Evolutionary conservation across 1,140 invertebrate genomes (phyloP), one percentile per base, ranked within the genome.

Genomic region (Zaprionus inermis): DNA sequence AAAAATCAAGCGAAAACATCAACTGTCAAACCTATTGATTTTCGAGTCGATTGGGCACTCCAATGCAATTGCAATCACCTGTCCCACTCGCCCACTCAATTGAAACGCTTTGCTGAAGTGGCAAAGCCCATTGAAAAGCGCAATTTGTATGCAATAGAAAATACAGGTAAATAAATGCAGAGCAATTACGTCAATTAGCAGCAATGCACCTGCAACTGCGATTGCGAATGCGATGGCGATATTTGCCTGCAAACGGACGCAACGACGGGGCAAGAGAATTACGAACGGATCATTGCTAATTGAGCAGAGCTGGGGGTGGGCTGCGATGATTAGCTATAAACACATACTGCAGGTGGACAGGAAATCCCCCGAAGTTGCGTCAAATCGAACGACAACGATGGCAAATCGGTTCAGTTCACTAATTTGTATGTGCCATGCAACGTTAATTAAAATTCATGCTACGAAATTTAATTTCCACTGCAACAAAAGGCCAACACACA

Each of bases 391-490:
- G 24, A 24, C 28, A 61, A 20, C 30, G 14, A 18, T 57, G 56
- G 28, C 14, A 30, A 71, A 36, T 65, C 38, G 32, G 61, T 22
- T 55, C 51, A 55, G 20, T 44, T 52, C 20, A 16, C 60, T 54
- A 65, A 54, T 41, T 38, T 65, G 32, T 16, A 10, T 72, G 61
- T 58, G 38, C 60, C 69, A 66, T 57, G 51, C 68, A 72, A 72
- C 64, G 30, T 56, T 69, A 70, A 74, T 74, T 74, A 70, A 69
- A 57, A 69, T 63, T 38, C 52, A 24, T 34, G 14, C 32, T 57
- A 56, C 46, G 10, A 60, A 69, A 69, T 69, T 69, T 57, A 32
- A 74, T 74, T 55, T 69, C 14, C 38, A 22, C 36, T 32, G 9
- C 34, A 54, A 65, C 10, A 34, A 56, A 32, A 44, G n/a, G 6